Conservation (phyloP, 2,888 invertebrate genomes). For the Andrena fulva region DNA sequence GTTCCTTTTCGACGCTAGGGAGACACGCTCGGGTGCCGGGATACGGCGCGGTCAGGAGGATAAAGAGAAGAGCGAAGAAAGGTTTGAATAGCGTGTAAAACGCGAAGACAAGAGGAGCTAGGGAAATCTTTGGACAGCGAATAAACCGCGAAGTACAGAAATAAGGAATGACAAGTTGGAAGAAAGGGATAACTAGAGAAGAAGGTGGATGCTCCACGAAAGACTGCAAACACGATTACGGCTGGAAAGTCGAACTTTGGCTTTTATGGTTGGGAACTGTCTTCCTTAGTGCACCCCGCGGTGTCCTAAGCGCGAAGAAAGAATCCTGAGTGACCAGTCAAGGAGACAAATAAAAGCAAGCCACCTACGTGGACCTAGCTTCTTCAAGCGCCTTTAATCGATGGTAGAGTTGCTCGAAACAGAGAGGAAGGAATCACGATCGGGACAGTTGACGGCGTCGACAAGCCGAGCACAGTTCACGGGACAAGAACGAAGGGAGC, state of each 20-base stretch:
- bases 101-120: background rate
- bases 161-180: conserved; percentile 15
- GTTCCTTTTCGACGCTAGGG: conserved; percentile 18
- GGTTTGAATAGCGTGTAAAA: conserved; percentile 24
- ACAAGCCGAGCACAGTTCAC: conserved; percentile 29
- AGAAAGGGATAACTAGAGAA: background rate
- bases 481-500: conserved; percentile 31
- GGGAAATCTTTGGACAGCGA: background rate
- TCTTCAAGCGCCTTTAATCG: background rate
- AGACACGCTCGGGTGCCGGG: background rate
- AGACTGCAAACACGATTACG: conserved; percentile 1
- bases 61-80: background rate
- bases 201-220: background rate
- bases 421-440: conserved; percentile 20
- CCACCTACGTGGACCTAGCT: background rate
- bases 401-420: background rate
- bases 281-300: conserved; percentile 26
- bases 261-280: conserved; percentile 52
- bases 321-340: background rate
- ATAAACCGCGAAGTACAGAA: conserved; percentile 18
- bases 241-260: conserved; percentile 26
- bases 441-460: conserved; percentile 31
- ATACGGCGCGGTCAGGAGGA: background rate
- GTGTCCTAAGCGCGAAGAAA: conserved; percentile 8
- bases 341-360: background rate